phyloP scores from a whole-genome alignment of 1,140 invertebrate genomes.

The Reticulitermes speratus region DNA sequence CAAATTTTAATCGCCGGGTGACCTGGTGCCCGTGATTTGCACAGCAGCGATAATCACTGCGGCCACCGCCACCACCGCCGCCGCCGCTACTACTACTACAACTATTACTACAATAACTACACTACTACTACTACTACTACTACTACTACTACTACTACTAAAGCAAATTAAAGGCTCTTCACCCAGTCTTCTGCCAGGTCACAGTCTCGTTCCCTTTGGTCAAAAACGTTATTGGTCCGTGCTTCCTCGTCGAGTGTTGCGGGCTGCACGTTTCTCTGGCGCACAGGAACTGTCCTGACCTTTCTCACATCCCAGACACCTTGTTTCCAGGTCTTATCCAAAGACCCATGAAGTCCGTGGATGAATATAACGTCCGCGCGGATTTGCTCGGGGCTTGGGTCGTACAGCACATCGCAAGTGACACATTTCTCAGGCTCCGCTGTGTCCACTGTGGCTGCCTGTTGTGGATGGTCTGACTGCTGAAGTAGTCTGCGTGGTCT shows the following conservation, averaged over 20 bases:
- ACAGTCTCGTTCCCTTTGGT: background rate
- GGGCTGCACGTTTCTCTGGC: background rate
- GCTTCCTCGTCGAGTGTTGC: background rate
- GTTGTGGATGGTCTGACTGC: background rate
- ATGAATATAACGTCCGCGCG: conserved; percentile 58
- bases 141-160: too few species aligned
- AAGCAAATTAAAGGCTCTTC: too few species aligned
- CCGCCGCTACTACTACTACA: too few species aligned
- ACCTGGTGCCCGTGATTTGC: too few species aligned
- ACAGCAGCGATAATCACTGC: too few species aligned
- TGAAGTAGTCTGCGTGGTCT: background rate
- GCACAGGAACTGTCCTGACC: conserved; percentile 2
- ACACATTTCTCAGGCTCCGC: conserved; percentile 43
- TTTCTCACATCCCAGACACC: conserved; percentile 38
- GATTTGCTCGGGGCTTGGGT: conserved; percentile 44
- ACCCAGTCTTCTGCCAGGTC: background rate
- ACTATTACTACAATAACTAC: too few species aligned
- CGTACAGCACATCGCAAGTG: conserved; percentile 46
- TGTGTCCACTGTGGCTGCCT: background rate
- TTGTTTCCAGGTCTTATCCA: conserved; percentile 58
- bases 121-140: too few species aligned
- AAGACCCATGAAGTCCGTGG: conserved; percentile 58
- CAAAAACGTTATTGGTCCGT: background rate
- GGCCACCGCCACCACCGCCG: too few species aligned
- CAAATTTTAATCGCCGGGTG: too few species aligned